Conservation (phyloP, 2,888 invertebrate genomes). For the Ormyrus rosae region DNA sequence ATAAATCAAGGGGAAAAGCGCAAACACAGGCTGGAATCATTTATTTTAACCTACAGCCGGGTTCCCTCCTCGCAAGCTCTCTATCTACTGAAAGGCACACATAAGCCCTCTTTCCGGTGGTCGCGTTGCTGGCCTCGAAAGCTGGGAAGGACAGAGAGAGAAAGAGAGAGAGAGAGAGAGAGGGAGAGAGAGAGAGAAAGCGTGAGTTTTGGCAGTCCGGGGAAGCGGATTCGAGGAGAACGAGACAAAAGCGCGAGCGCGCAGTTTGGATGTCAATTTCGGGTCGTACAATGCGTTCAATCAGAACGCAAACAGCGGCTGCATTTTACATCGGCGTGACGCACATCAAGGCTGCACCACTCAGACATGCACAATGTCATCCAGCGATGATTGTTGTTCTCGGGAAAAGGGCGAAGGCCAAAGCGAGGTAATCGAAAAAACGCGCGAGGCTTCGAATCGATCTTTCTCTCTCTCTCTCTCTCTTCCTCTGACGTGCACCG, state of each 20-base stretch:
- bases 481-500: too few species aligned
- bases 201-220: slow-evolving; percentile 29
- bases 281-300: slow-evolving; percentile 71
- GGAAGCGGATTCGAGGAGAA: slow-evolving; percentile 11
- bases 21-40: too few species aligned
- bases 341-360: neutral
- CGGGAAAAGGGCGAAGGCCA: neutral
- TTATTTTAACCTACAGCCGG: too few species aligned
- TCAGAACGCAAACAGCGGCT: slow-evolving; percentile 71
- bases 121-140: neutral
- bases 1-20: too few species aligned
- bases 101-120: slow-evolving; percentile 22
- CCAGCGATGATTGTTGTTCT: neutral
- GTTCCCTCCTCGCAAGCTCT: neutral
- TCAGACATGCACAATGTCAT: slow-evolving; percentile 42
- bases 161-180: neutral
- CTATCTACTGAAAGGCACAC: slow-evolving; percentile 7
- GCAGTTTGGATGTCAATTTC: slow-evolving; percentile 72
- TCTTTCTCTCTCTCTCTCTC: neutral
- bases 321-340: slow-evolving; percentile 44
- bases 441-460: neutral
- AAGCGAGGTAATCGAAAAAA: neutral
- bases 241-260: slow-evolving; percentile 64
- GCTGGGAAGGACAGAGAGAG: neutral
- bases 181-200: slow-evolving; percentile 62